A percentile compares a stretch with the other conserved stretches of the same genome.
These are phyloP conservation scores for Sarcophaga peregrina DNA, from an alignment of 1,140 invertebrate species.

Conservation along the genomic window DNA sequence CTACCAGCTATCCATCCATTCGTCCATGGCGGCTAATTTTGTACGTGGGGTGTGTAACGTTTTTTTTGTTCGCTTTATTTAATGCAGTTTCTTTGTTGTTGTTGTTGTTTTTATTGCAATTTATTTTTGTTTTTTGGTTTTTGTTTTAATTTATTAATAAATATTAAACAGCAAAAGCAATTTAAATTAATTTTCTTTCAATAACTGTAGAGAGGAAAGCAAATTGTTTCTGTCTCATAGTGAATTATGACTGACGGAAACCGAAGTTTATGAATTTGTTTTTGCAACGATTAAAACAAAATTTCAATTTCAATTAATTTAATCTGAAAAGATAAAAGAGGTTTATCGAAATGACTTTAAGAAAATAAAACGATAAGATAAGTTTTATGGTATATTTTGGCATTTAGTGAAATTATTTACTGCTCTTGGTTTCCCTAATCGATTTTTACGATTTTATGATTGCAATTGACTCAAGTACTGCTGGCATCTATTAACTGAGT, in stretches of 20 bases:
- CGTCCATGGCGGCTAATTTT: background rate
- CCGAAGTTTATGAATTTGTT: conserved; percentile 1
- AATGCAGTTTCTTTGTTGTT: background rate
- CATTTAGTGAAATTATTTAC: too few relatives aligned
- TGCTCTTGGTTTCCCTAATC: too few relatives aligned
- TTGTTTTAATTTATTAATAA: conserved; percentile 25
- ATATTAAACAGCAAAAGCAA: conserved; percentile 14
- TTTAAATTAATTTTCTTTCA: conserved; percentile 9
- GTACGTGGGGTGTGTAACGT: background rate
- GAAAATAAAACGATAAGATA: background rate
- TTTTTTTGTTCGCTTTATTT: background rate
- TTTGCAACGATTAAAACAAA: background rate
- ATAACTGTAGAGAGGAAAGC: too few relatives aligned
- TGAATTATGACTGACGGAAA: background rate
- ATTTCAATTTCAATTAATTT: conserved; percentile 6
- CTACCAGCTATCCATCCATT: background rate
- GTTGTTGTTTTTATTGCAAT: background rate
- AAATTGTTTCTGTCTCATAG: too few relatives aligned
- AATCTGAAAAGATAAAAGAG: background rate
- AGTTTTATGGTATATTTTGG: background rate
- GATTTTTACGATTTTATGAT: too few relatives aligned
- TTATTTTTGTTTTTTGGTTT: background rate
- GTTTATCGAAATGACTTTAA: background rate
- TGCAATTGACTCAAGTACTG: too few relatives aligned
- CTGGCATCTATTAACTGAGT: too few relatives aligned